These are phyloP conservation scores for Sesia bembeciformis DNA, from an alignment of 2,888 invertebrate genomes.

Conservation along the genomic window DNA sequence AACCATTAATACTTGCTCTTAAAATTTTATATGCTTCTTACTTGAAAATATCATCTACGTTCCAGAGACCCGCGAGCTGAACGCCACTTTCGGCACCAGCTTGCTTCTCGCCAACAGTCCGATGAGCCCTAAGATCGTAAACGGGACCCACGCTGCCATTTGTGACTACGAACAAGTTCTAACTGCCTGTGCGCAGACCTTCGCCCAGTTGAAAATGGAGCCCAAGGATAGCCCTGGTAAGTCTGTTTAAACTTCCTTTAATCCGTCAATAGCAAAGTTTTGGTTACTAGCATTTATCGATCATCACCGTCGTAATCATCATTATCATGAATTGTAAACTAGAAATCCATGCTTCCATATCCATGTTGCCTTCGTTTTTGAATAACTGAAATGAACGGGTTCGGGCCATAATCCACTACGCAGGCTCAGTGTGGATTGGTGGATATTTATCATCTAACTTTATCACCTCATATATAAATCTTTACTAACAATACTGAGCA, in stretches of 20 bases:
- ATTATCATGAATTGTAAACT: no score
- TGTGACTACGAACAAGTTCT: conserved; percentile 86
- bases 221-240: conserved; percentile 86
- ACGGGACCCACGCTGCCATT: conserved; percentile 93
- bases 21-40: no score
- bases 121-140: conserved; percentile 96
- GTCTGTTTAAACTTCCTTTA: conserved; percentile 7
- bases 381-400: no score
- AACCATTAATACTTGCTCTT: no score
- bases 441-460: background rate
- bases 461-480: background rate
- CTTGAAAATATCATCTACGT: no score
- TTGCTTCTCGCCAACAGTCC: conserved; percentile 94
- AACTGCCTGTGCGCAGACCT: conserved; percentile 81
- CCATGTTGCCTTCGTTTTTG: no score
- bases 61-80: conserved; percentile 86
- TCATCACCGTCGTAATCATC: no score
- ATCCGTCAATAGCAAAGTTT: no score
- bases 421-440: no score
- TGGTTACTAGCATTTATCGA: no score
- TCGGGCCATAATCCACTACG: no score
- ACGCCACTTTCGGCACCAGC: conserved; percentile 94
- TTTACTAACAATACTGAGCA: background rate
- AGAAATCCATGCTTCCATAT: no score
- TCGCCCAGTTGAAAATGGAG: conserved; percentile 80